Conservation (phyloP, 2,888 invertebrate species). For the Anthrax anthrax region DNA sequence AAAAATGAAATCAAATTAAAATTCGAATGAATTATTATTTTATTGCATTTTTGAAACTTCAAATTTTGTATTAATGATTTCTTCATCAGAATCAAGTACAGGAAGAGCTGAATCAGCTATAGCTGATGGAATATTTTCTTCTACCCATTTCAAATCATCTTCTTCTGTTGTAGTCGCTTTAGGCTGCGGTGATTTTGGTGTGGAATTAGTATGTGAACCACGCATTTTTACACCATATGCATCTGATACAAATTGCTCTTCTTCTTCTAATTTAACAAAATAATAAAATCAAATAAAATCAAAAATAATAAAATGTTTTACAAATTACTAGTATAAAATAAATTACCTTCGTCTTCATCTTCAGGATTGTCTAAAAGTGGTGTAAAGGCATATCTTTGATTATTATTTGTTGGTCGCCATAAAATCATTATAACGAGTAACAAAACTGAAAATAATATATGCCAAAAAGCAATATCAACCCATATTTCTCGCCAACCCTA, state of each 20-base stretch:
- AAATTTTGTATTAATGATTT: conserved; percentile 70
- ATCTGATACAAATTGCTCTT: conserved; percentile 74
- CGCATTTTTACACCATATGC: conserved; percentile 74
- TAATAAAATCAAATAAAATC: background rate
- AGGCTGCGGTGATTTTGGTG: conserved; percentile 27
- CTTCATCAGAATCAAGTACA: conserved; percentile 64
- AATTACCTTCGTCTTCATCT: conserved; percentile 51
- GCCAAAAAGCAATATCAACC: conserved; percentile 94
- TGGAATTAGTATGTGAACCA: conserved; percentile 36
- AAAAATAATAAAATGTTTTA: background rate
- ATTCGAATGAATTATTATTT: background rate
- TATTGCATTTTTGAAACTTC: conserved; percentile 83
- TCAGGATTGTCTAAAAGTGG: conserved; percentile 75
- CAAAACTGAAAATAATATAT: conserved; percentile 76
- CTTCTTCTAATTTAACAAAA: conserved; percentile 48
- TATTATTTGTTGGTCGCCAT: conserved; percentile 92
- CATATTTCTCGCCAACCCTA: conserved; percentile 84
- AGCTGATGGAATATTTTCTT: conserved; percentile 78
- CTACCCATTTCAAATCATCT: conserved; percentile 80
- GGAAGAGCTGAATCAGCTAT: conserved; percentile 54
- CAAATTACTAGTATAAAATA: background rate
- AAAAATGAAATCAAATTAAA: background rate
- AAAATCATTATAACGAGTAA: conserved; percentile 85
- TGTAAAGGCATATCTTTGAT: conserved; percentile 88
- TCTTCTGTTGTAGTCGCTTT: conserved; percentile 42